These are phyloP conservation scores for Allophyes oxyacanthae DNA, from an alignment of 2,888 invertebrate species.

Conservation along the genomic window DNA sequence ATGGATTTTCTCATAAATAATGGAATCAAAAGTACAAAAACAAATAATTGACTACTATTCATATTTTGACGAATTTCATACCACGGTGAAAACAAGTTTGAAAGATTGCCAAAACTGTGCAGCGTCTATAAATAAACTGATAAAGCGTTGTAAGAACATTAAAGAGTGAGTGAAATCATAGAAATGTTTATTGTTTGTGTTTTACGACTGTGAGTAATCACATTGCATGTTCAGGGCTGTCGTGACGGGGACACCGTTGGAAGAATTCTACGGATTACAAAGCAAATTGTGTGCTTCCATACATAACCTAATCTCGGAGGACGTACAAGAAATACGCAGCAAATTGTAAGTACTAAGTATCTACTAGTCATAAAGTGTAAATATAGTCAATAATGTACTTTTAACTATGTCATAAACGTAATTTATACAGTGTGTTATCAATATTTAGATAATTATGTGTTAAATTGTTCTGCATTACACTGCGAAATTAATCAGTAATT, in stretches of 20 bases:
- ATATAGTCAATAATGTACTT: too few species aligned
- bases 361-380: background rate
- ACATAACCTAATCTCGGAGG: constrained; percentile 79
- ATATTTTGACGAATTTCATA: constrained; percentile 84
- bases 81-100: constrained; percentile 82
- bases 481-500: too few species aligned
- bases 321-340: constrained; percentile 79
- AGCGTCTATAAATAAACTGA: constrained; percentile 85
- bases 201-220: constrained; percentile 46
- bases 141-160: constrained; percentile 85
- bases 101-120: constrained; percentile 86
- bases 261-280: constrained; percentile 80
- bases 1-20: constrained; percentile 67
- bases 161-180: constrained; percentile 78
- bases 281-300: constrained; percentile 76
- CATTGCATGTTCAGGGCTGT: constrained; percentile 73
- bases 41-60: constrained; percentile 87
- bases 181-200: constrained; percentile 53
- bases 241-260: constrained; percentile 78
- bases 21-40: constrained; percentile 86
- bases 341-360: constrained; percentile 74
- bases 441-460: too few species aligned
- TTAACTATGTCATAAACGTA: too few species aligned
- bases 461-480: too few species aligned
- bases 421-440: too few species aligned